Evolutionary conservation across 2,888 invertebrate genomes (phyloP), one percentile per base, ranked within the genome.

Genomic region (Campaea margaritaria): DNA sequence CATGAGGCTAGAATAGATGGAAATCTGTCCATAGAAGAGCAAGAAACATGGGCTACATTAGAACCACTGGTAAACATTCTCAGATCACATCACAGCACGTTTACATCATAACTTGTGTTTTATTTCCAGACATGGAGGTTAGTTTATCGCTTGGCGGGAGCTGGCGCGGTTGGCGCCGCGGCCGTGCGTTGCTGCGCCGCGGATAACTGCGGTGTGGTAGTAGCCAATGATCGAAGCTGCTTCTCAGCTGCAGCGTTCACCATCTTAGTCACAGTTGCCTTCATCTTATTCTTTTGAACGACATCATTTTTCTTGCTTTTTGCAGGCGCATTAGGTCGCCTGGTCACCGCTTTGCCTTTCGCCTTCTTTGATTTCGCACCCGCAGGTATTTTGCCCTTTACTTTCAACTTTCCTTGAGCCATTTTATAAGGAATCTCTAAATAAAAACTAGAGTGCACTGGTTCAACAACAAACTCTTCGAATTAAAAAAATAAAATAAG

Each of bases 401-500:
- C 93, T 90, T 95, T 95, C 65, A 95, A 78, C 78, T 95, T 95
- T 46, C 95, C 95, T 85, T 95, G 95, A 28, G 95, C 93, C 95
- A 95, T 95, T 65, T 63, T 59, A n/a, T 1, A n/a, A 12, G 36
- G 1, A 36, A n/a, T 3, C 5, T n/a, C 10, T 10, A 34, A 36
- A 36, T 41, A 27, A 31, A 39, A 44, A 50, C 10, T 43, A 34
- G 10, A 27, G 43, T n/a, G 36, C n/a, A n/a, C 10, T 21, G 21
- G n/a, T n/a, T n/a, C 21, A 21, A 5, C 2, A 21, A 21, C 5
- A 21, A 21, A 2, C 21, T n/a, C n/a, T n/a, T n/a, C n/a, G n/a
- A n/a, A n/a, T n/a, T n/a, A n/a, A n/a, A n/a, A n/a, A n/a, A n/a
- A n/a, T n/a, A n/a, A n/a, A n/a, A n/a, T n/a, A n/a, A n/a, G n/a